phyloP scores from a whole-genome alignment of 2,888 invertebrate species.

The Lasioglossum villosulum region DNA sequence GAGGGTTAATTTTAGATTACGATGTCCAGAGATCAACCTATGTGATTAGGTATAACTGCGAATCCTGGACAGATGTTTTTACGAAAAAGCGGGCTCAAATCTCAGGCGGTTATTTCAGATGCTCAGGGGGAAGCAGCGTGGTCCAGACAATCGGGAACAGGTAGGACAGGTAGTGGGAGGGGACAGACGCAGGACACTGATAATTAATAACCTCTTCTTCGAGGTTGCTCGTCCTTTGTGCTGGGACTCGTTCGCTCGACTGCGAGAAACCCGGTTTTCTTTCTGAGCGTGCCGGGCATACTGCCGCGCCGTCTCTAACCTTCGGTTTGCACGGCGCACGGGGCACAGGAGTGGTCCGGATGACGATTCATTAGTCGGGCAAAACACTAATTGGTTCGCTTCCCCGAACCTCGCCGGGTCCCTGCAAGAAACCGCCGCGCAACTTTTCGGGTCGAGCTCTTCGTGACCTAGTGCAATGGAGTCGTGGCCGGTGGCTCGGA shows the following conservation, averaged over 20 bases:
- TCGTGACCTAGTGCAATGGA: conserved; percentile 66
- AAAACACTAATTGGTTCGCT: conserved; percentile 80
- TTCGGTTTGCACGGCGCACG: conserved; percentile 52
- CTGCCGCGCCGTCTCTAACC: conserved; percentile 55
- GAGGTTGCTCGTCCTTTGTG: conserved; percentile 71
- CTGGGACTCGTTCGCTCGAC: conserved; percentile 55
- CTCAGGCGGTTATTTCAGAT: neutral
- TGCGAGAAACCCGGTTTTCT: conserved; percentile 60
- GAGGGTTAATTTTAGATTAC: neutral
- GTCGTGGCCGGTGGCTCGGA: neutral
- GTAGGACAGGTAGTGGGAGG: conserved; percentile 37
- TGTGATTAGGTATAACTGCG: neutral
- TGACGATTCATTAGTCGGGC: conserved; percentile 77
- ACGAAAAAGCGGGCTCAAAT: neutral
- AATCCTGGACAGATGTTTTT: conserved; percentile 1
- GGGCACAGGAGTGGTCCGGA: conserved; percentile 64
- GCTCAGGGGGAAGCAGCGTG: neutral
- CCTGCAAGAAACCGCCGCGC: conserved; percentile 60
- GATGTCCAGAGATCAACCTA: neutral
- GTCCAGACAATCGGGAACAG: conserved; percentile 4
- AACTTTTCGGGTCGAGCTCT: conserved; percentile 59
- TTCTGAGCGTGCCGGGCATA: conserved; percentile 60
- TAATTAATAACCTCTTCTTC: conserved; percentile 79
- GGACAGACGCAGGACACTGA: conserved; percentile 65
- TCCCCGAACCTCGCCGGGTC: conserved; percentile 66